Evolutionary conservation across 2,888 invertebrate genomes (phyloP), one percentile per base, ranked within the genome.

Genomic region (Acrobasis suavella): DNA sequence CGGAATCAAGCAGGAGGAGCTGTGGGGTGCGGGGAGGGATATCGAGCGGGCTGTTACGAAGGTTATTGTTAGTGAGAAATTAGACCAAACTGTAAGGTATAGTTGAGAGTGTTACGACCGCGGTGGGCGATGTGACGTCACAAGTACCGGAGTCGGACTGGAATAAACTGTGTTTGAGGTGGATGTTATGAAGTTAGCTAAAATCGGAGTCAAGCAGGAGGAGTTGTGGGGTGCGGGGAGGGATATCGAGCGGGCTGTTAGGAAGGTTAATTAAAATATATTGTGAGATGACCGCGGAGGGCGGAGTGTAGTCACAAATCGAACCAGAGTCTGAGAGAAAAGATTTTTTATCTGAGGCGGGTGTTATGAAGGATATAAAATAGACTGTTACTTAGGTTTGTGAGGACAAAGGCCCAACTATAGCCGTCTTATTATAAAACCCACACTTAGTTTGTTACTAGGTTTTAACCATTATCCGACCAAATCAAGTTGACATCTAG

Each of bases 201-300:
- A 69, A 46, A 68, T 86, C 0, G 91, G 87, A 10, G 77, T 94
- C 1, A 72, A 87, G 16, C 88, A 97, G 66, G 96, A 97, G 78
- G 83, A 91, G 51, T 78, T 93, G 16, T 96, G 95, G 89, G 96
- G 95, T 0, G 93, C 93, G 2, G 94, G 95, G 0, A 92, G 96
- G 69, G 97, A 97, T 77, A 94, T 97, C 62, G 97, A 97, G 84
- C 97, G 97, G 96, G 96, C 96, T 10, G 82, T 96, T 51, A 83
- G 81, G 65, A 86, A 94, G 76, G 95, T 95, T 72, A 78, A 74
- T 22, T 22, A 22, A 22, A 3, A 22, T 22, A 95, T 96, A 80
- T 82, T 1, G 83, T 91, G 14, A 87, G 93, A 84, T 93, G 65
- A 77, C 90, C 2, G 86, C 81, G 0, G 80, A 78, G 1, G 83